Evolutionary conservation across 2,888 invertebrate species (phyloP).

Genomic region (Amblyteles armatorius): DNA sequence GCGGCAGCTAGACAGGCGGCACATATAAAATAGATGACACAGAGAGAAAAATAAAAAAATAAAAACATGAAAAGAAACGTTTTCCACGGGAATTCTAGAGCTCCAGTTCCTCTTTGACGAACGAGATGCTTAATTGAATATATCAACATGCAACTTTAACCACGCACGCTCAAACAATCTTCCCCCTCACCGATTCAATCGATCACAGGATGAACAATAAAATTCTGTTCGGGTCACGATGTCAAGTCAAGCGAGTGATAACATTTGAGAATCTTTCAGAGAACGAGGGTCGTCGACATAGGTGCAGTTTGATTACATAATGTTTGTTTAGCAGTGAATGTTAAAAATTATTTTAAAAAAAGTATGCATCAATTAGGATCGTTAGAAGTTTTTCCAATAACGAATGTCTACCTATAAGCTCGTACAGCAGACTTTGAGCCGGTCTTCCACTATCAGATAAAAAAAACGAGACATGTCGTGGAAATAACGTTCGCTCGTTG

Average conservation of each 20-base stretch:
- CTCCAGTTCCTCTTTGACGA: slow-evolving; percentile 36
- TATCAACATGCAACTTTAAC: slow-evolving; percentile 4
- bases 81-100: background rate
- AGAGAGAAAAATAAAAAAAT: background rate
- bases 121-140: slow-evolving; percentile 29
- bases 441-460: background rate
- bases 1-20: background rate
- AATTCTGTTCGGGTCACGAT: background rate
- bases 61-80: slow-evolving; percentile 7
- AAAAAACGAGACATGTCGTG: slow-evolving; percentile 2
- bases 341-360: background rate
- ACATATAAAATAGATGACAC: slow-evolving; percentile 29
- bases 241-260: background rate
- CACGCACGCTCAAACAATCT: background rate
- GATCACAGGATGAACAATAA: background rate
- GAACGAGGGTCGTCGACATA: too few species aligned
- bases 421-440: background rate
- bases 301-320: background rate
- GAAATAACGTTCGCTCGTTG: slow-evolving; percentile 34
- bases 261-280: background rate
- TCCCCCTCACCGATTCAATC: background rate
- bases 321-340: background rate
- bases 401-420: slow-evolving; percentile 1
- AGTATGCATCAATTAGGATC: slow-evolving; percentile 32
- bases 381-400: slow-evolving; percentile 55